These are phyloP conservation scores for Rugalucina vietnamica DNA, from an alignment of 2,888 invertebrate species.

Conservation along the genomic window DNA sequence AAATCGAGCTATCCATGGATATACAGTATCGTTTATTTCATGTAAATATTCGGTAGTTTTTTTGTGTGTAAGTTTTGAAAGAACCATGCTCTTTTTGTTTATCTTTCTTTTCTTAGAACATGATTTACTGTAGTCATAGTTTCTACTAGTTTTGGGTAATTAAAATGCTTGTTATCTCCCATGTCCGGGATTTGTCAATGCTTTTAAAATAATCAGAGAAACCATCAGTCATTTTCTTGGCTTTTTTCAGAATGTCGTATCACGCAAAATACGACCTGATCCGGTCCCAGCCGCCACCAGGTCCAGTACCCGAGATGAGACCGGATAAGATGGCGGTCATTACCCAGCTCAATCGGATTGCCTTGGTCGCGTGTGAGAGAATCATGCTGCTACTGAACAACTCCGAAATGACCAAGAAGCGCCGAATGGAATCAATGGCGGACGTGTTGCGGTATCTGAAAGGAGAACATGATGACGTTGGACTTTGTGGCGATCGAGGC, in stretches of 20 bases:
- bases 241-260: constrained; percentile 61
- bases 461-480: constrained; percentile 76
- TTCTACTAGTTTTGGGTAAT: too few species aligned
- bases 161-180: too few species aligned
- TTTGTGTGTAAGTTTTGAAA: too few species aligned
- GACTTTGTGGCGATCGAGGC: constrained; percentile 76
- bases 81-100: too few species aligned
- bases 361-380: constrained; percentile 72
- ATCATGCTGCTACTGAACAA: constrained; percentile 78
- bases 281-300: constrained; percentile 48
- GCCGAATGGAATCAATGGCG: constrained; percentile 69
- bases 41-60: too few species aligned
- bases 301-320: constrained; percentile 51
- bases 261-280: constrained; percentile 57
- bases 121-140: too few species aligned
- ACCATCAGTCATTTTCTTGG: too few species aligned
- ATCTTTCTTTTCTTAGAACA: too few species aligned
- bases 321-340: constrained; percentile 66
- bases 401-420: constrained; percentile 70
- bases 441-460: constrained; percentile 71
- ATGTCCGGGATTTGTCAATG: too few species aligned
- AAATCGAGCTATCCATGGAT: too few species aligned
- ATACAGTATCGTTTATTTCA: too few species aligned
- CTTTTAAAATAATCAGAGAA: too few species aligned
- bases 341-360: constrained; percentile 70